These are phyloP conservation scores for Coboldia fuscipes DNA, from an alignment of 1,140 invertebrate species.

Conservation along the genomic window DNA sequence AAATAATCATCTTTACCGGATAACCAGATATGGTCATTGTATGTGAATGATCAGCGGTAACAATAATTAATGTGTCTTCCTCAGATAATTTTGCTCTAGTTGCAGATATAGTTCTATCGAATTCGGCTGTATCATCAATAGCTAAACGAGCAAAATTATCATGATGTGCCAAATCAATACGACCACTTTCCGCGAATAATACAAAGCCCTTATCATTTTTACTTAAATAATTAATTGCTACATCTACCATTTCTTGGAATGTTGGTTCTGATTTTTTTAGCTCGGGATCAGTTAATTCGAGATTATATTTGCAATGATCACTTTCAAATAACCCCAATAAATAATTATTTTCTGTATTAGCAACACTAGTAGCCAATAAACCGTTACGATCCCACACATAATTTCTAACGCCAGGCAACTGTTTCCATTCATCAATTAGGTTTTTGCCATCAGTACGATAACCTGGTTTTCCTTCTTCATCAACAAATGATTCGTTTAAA, in stretches of 20 bases:
- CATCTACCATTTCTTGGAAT: constrained; percentile 59
- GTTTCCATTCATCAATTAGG: constrained; percentile 44
- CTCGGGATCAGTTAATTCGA: constrained; percentile 26
- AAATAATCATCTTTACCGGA: constrained; percentile 22
- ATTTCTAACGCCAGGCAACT: constrained; percentile 10
- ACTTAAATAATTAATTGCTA: constrained; percentile 55
- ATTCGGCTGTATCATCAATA: constrained; percentile 36
- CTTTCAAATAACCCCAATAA: constrained; percentile 27
- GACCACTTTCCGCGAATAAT: constrained; percentile 32
- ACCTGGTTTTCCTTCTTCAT: constrained; percentile 28
- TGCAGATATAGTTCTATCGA: constrained; percentile 29
- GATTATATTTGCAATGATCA: constrained; percentile 27
- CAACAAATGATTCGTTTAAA: constrained; percentile 30
- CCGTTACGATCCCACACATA: constrained; percentile 40
- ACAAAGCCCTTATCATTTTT: constrained; percentile 47
- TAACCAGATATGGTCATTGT: constrained; percentile 40
- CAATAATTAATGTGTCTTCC: constrained; percentile 38
- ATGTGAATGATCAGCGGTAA: constrained; percentile 48
- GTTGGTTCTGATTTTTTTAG: constrained; percentile 26
- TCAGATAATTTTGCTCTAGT: constrained; percentile 26
- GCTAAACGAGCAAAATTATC: constrained; percentile 42
- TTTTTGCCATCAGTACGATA: constrained; percentile 42
- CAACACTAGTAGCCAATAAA: not conserved
- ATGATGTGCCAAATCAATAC: constrained; percentile 70
- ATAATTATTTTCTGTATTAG: constrained; percentile 12